Evolutionary conservation across 2,113 vertebrate genomes (phyloP), one percentile per base, ranked within the genome.

Genomic region (Mus spicilegus): DNA sequence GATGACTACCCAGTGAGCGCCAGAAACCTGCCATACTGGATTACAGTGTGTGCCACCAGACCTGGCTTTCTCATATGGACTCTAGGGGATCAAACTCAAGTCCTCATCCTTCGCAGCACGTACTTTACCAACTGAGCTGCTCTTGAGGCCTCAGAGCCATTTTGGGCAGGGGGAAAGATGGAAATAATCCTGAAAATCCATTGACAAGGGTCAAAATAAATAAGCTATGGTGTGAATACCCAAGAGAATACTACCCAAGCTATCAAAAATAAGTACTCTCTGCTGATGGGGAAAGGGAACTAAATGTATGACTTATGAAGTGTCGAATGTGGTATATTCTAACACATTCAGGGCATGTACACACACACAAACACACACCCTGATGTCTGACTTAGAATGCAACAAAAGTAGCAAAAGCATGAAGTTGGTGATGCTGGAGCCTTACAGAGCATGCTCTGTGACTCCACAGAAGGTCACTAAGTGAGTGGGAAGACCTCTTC

Each of bases 101-200:
- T 39, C 70, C 49, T 56, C 63, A 86, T 2, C 16, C 28, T 73
- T 56, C 20, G 13, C 19, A 33, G 33, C 33, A 72, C 16, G 22
- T 11, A n/a, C 65, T 54, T 86, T 36, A 86, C 42, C 28, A 69
- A 16, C 33, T 26, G 67, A 87, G 36, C 65, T 54, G 22, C 49
- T 56, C 49, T 28, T 26, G 20, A 56, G 14, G 17, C 54, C 54
- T 70, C 86, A 72, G 4, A 87, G 85, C 75, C 51, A 19, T 7
- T 93, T n/a, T 42, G 19, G 30, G 77, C 7, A 5, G 11, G 24
- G 28, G 28, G n/a, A 36, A 77, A 77, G 42, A 8, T 28, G 7
- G 58, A 91, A 94, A 88, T 20, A 26, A 67, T 58, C 80, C 87
- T 91, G 67, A 39, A 82, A 84, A 56, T 33, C 77, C 69, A 89